phyloP scores from a whole-genome alignment of 1,140 invertebrate species.

The Zaprionus nigranus region DNA sequence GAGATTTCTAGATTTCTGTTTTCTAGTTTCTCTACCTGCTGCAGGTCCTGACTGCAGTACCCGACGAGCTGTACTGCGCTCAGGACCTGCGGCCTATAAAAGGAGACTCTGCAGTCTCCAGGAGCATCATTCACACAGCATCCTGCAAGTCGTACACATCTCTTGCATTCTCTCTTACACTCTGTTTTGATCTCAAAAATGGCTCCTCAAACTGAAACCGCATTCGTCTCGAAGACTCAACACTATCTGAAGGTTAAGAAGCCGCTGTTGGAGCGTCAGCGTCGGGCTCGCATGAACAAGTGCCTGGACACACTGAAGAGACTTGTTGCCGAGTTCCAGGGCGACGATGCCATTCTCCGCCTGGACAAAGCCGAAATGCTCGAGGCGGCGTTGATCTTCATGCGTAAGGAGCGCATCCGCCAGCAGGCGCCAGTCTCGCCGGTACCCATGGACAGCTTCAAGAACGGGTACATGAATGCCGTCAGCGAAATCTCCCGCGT shows the following conservation, averaged over 20 bases:
- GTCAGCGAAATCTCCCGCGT: slow-evolving; percentile 96
- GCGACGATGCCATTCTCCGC: slow-evolving; percentile 95
- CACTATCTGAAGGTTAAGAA: slow-evolving; percentile 98
- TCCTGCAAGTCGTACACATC: slow-evolving; percentile 72
- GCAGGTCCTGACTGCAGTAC: slow-evolving; percentile 71
- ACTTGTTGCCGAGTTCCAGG: slow-evolving; percentile 95
- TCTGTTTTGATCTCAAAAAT: slow-evolving; percentile 42
- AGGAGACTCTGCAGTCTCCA: slow-evolving; percentile 47
- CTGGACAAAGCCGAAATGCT: slow-evolving; percentile 98
- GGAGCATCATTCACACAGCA: slow-evolving; percentile 76
- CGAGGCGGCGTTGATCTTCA: slow-evolving; percentile 94
- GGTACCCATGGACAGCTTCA: slow-evolving; percentile 89
- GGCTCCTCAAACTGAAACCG: slow-evolving; percentile 63
- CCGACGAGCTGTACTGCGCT: slow-evolving; percentile 29
- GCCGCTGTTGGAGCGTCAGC: slow-evolving; percentile 96
- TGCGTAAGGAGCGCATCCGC: slow-evolving; percentile 85
- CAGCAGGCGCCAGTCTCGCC: slow-evolving; percentile 85
- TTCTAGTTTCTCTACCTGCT: slow-evolving; percentile 46
- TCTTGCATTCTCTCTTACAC: slow-evolving; percentile 12
- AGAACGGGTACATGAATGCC: slow-evolving; percentile 96
- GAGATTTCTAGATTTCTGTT: slow-evolving; percentile 61
- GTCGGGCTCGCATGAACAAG: slow-evolving; percentile 96
- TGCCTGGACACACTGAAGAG: slow-evolving; percentile 97
- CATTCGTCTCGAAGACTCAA: slow-evolving; percentile 90
- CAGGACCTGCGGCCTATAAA: slow-evolving; percentile 65